Percentiles rank a stretch among this genome's conserved stretches.
Evolutionary conservation across 2,888 invertebrate species (phyloP).

Genomic region (Perdita meconis): DNA sequence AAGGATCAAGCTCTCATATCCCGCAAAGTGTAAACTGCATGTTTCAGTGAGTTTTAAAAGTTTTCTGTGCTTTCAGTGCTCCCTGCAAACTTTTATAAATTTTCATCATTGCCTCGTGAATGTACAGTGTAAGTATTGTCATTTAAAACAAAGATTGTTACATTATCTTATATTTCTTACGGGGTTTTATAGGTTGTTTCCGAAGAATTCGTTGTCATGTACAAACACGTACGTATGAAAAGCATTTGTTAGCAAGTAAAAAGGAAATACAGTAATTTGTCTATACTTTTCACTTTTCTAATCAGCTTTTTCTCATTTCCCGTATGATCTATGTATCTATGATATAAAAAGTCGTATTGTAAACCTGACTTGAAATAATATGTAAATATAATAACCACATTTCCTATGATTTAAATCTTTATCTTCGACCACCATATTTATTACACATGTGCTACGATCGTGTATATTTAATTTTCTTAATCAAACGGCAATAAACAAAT

Average conservation of each 20-base stretch:
- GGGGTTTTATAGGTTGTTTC: too few relatives aligned
- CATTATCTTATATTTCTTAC: too few relatives aligned
- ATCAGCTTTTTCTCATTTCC: neutral
- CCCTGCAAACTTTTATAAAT: too few relatives aligned
- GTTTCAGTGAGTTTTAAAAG: neutral
- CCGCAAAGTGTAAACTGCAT: neutral
- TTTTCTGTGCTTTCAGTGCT: neutral
- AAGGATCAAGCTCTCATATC: neutral
- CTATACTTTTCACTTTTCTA: neutral
- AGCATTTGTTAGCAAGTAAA: neutral
- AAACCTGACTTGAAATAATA: neutral
- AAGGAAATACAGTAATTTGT: neutral
- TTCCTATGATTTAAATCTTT: neutral
- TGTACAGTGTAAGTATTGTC: constrained; percentile 33
- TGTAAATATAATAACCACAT: neutral
- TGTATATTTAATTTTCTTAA: neutral
- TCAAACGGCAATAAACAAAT: neutral
- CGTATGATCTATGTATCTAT: too few relatives aligned
- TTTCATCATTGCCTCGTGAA: neutral
- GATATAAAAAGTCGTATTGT: too few relatives aligned
- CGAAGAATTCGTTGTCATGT: neutral
- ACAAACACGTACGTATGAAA: constrained; percentile 21
- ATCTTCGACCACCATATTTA: neutral
- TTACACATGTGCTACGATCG: neutral
- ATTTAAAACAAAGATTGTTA: neutral